Evolutionary conservation across 1,140 invertebrate genomes (phyloP), one percentile per base, ranked within the genome.

Genomic region (Zaprionus inermis): DNA sequence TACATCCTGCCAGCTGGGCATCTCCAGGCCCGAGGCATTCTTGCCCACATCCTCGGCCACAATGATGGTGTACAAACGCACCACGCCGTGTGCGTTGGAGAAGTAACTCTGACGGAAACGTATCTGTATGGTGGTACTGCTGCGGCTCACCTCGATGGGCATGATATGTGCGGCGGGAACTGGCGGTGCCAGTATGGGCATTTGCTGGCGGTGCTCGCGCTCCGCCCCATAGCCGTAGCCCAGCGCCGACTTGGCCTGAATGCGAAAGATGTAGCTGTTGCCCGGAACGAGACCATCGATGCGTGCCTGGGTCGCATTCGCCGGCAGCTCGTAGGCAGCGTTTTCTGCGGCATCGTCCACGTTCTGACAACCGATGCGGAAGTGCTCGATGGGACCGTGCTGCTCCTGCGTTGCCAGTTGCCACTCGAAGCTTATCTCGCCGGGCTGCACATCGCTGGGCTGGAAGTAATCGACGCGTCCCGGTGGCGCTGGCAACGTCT

Each of bases 1-100:
- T 7, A 98, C 97, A 86, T 98, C 97, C 75, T 95, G 94, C 98
- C 98, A 99, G 78, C 96, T 96, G 1, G 97, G 97, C 95, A 98
- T 96, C 79, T 97, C 96, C 52, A 96, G 86, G 0, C 95, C 95
- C 22, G 95, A 96, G 20, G 96, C 95, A 92, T 96, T 96, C 86
- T 96, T 97, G 10, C 94, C 95, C 88, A 96, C 95, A 93, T 98
- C 97, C 93, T 98, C 97, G 5, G 96, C 96, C 41, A 98, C 96
- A 81, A 99, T 97, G 52, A 99, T 95, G 10, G 97, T 96, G 92
- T 98, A 99, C 12, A 95, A 95, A 6, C 94, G 95, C 18, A 99
- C 95, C 93, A 95, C 93, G 0, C 98, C 98, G 93, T 98, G 97
- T 72, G 95, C 95, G 80, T 98, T 95, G 34, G 96, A 97, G 93